Evolutionary conservation across 2,797 vertebrate species (phyloP).

Genomic region (Pempheris klunzingeri): DNA sequence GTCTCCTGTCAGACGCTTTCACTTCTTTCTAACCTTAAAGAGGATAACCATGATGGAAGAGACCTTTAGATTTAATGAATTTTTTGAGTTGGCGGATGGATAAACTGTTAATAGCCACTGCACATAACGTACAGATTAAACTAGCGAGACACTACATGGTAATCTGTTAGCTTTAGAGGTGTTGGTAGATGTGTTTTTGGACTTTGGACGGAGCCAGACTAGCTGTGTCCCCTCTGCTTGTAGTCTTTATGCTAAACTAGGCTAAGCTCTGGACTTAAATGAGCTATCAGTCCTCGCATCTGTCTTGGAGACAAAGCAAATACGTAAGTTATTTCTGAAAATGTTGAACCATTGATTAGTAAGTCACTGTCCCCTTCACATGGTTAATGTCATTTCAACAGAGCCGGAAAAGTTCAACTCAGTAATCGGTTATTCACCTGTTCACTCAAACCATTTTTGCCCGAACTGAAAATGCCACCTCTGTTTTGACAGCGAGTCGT

Average conservation of each 20-base stretch:
- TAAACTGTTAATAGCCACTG: neutral
- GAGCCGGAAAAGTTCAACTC: neutral
- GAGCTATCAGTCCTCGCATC: neutral
- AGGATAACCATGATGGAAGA: neutral
- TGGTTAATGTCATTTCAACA: neutral
- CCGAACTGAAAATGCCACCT: slow-evolving; percentile 9
- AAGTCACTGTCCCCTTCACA: neutral
- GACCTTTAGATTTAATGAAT: neutral
- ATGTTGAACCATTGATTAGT: neutral
- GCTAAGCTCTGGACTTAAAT: neutral
- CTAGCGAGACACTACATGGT: no score
- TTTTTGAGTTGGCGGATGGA: neutral
- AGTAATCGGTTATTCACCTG: neutral
- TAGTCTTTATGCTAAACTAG: neutral
- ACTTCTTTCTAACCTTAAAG: neutral
- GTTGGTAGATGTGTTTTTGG: neutral
- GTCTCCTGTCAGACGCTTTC: neutral
- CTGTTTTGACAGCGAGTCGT: neutral
- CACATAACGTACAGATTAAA: neutral
- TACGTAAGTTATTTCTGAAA: neutral
- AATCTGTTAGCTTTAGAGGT: neutral
- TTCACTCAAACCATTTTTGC: neutral
- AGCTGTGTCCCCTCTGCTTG: neutral
- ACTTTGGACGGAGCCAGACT: neutral
- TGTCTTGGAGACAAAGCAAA: neutral